Evolutionary conservation across 1,140 invertebrate species (phyloP).

Genomic region (Pararge aegeria): DNA sequence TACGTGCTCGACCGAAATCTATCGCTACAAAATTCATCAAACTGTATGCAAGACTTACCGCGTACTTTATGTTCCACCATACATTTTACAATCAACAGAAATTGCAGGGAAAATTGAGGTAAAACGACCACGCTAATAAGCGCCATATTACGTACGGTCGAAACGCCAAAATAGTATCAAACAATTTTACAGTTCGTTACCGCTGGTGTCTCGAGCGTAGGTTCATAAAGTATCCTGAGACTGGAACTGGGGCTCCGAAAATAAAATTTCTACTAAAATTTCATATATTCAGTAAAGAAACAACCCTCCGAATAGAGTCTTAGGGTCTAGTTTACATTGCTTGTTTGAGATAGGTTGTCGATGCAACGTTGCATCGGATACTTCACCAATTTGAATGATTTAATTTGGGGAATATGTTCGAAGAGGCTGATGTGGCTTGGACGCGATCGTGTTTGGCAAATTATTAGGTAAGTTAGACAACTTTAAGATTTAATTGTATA

Average conservation of each 20-base stretch:
- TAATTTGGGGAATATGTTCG: slow-evolving; percentile 1
- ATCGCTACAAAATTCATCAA: slow-evolving; percentile 11
- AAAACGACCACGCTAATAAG: background rate
- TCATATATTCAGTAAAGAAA: background rate
- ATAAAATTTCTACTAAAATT: slow-evolving; percentile 8
- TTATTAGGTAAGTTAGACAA: background rate
- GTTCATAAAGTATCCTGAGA: slow-evolving; percentile 14
- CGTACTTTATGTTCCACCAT: slow-evolving; percentile 7
- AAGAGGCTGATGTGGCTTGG: background rate
- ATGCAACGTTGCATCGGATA: slow-evolving; percentile 8
- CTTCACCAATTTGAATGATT: slow-evolving; percentile 12
- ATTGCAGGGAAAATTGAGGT: background rate
- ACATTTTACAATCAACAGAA: slow-evolving; percentile 8
- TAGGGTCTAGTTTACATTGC: background rate
- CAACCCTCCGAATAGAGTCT: background rate
- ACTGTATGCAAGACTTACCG: slow-evolving; percentile 9
- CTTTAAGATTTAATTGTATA: no score
- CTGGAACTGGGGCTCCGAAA: slow-evolving; percentile 4
- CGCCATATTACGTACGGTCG: background rate
- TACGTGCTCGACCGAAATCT: slow-evolving; percentile 9
- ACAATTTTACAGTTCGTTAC: slow-evolving; percentile 13
- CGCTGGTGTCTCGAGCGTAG: background rate
- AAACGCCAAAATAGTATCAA: slow-evolving; percentile 12
- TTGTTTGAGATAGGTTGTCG: background rate
- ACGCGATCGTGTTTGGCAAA: background rate